These are phyloP conservation scores for Drepana arcuata DNA, from an alignment of 1,140 invertebrate species.

Conservation along the genomic window DNA sequence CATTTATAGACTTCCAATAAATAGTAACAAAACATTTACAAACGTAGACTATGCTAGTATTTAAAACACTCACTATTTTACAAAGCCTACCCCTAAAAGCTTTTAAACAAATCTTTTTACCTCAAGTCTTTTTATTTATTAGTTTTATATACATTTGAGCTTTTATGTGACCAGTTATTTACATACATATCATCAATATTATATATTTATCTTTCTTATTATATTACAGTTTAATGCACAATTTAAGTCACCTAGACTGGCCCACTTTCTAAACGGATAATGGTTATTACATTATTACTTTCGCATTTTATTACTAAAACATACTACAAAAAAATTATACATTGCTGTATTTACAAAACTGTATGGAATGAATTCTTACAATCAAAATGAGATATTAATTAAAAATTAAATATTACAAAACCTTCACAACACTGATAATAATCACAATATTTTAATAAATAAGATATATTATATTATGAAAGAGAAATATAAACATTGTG, in stretches of 20 bases:
- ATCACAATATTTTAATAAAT: constrained; percentile 10
- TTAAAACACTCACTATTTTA: constrained; percentile 47
- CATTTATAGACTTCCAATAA: constrained; percentile 31
- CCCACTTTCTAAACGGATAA: constrained; percentile 58
- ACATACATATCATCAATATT: constrained; percentile 41
- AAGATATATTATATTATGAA: no score
- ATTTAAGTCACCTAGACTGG: constrained; percentile 65
- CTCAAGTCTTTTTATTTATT: constrained; percentile 64
- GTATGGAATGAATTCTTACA: constrained; percentile 3
- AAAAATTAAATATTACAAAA: constrained; percentile 18
- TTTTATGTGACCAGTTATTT: constrained; percentile 56
- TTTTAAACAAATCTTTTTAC: constrained; percentile 44
- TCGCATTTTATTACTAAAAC: constrained; percentile 8
- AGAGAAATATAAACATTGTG: no score
- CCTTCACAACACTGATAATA: constrained; percentile 38
- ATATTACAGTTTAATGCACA: constrained; percentile 63
- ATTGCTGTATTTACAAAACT: constrained; percentile 16
- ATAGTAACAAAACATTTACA: neutral
- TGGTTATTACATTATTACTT: constrained; percentile 10
- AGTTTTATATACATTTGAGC: constrained; percentile 66
- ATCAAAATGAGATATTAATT: constrained; percentile 8
- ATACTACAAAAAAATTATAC: constrained; percentile 5
- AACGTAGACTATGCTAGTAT: no score
- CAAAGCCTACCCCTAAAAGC: constrained; percentile 49
- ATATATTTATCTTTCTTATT: constrained; percentile 34